A percentile compares a stretch with the other conserved stretches of the same genome.
Evolutionary conservation across 2,797 vertebrate genomes (phyloP).

Genomic region (Percopsis omiscomaycus): DNA sequence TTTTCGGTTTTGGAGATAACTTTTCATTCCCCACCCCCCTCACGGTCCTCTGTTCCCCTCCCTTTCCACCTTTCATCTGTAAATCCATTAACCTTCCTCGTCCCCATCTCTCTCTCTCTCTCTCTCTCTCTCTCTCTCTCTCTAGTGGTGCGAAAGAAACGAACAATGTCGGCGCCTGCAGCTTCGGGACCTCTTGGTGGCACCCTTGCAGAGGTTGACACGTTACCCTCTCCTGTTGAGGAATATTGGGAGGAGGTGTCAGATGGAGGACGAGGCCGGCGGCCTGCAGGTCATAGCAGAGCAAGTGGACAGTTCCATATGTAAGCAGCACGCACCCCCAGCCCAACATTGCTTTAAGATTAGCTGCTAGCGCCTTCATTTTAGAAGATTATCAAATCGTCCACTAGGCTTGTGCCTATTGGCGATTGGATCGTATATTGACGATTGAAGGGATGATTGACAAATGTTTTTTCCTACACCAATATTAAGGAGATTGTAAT

Average conservation of each 20-base stretch:
- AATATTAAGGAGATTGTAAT: no score
- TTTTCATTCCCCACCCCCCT: slow-evolving; percentile 18
- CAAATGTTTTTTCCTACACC: no score
- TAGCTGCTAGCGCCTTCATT: neutral
- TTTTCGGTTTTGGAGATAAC: slow-evolving; percentile 4
- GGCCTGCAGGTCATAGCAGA: slow-evolving; percentile 80
- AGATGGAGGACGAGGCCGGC: slow-evolving; percentile 67
- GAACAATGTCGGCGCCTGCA: slow-evolving; percentile 83
- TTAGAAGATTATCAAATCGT: no score
- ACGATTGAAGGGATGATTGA: no score
- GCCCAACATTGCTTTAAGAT: neutral
- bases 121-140: slow-evolving; percentile 17
- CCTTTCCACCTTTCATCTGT: slow-evolving; percentile 32
- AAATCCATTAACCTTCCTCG: neutral
- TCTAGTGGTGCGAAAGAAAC: slow-evolving; percentile 88
- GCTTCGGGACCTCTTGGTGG: slow-evolving; percentile 86
- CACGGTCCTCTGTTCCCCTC: slow-evolving; percentile 10
- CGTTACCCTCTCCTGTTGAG: slow-evolving; percentile 86
- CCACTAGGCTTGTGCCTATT: no score
- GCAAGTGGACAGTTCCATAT: slow-evolving; percentile 87
- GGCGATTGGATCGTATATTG: no score
- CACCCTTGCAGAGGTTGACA: slow-evolving; percentile 84
- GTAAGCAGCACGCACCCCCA: slow-evolving; percentile 71
- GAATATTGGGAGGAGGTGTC: slow-evolving; percentile 84
- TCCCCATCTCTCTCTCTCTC: slow-evolving; percentile 4